phyloP scores from a whole-genome alignment of 2,113 vertebrate species.

The Calyptomena viridis region DNA sequence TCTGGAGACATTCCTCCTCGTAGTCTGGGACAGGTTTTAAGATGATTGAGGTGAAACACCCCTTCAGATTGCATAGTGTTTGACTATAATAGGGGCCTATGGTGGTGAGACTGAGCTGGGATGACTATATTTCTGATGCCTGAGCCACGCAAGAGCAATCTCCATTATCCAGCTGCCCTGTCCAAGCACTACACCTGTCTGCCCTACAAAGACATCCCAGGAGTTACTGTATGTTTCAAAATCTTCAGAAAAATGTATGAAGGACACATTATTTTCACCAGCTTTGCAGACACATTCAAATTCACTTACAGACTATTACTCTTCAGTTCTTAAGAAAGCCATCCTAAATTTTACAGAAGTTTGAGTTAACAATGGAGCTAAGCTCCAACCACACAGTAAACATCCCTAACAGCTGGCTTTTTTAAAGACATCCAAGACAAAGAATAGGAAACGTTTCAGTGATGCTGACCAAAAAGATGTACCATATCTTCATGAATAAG shows the following conservation, averaged over 20 bases:
- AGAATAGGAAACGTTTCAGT: constrained; percentile 4
- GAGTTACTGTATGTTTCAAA: neutral
- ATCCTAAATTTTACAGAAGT: neutral
- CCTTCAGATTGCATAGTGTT: neutral
- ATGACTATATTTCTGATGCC: neutral
- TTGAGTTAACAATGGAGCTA: neutral
- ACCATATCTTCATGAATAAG: constrained; percentile 29
- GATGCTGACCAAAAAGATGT: constrained; percentile 10
- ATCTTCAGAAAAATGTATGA: neutral
- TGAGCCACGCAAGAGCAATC: neutral
- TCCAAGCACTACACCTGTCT: neutral
- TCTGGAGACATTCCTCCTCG: neutral
- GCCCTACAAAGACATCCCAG: neutral
- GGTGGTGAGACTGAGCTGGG: neutral
- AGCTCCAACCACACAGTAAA: neutral
- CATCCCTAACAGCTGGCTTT: neutral
- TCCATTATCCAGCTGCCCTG: neutral
- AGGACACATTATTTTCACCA: neutral
- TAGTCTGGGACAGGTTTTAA: neutral
- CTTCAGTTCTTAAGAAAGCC: neutral
- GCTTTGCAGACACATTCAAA: neutral
- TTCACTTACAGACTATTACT: neutral
- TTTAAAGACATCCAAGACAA: neutral
- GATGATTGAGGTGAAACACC: neutral
- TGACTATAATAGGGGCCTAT: neutral